Percentiles rank a stretch among this genome's conserved stretches.
Conservation (phyloP, 2,113 vertebrate species). For the Ceratotherium simum region DNA sequence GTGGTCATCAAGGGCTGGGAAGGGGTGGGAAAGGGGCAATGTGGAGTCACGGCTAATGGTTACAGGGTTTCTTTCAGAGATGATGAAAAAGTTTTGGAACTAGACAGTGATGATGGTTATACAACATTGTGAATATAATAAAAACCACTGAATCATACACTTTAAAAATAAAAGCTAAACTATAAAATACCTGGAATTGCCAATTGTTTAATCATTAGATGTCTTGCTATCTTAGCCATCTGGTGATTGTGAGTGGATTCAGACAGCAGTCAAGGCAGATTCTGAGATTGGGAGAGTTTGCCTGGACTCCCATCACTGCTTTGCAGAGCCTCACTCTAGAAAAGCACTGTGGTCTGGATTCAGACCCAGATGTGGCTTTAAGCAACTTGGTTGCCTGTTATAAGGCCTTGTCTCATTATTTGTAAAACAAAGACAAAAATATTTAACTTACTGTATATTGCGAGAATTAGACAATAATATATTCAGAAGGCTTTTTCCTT, state of each 20-base stretch:
- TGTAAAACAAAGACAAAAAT: neutral
- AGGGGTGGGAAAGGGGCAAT: neutral
- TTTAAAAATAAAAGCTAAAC: neutral
- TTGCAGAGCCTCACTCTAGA: neutral
- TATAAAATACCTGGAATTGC: neutral
- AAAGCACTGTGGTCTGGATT: neutral
- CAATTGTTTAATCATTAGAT: conserved; percentile 4
- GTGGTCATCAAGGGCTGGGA: neutral
- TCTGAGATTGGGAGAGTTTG: neutral
- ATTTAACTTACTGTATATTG: neutral
- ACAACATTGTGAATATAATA: neutral
- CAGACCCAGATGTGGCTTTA: neutral
- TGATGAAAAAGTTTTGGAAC: neutral
- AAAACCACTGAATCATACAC: neutral
- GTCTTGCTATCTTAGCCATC: conserved; percentile 13
- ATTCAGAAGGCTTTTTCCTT: neutral
- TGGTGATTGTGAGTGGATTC: neutral
- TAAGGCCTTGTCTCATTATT: neutral
- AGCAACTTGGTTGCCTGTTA: neutral
- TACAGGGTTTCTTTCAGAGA: neutral
- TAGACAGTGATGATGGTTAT: neutral
- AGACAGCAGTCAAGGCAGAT: neutral
- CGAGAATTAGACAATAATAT: neutral
- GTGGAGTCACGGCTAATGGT: neutral
- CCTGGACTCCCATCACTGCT: neutral